Conservation (phyloP, 2,888 invertebrate genomes). For the Petrolisthes cinctipes region DNA sequence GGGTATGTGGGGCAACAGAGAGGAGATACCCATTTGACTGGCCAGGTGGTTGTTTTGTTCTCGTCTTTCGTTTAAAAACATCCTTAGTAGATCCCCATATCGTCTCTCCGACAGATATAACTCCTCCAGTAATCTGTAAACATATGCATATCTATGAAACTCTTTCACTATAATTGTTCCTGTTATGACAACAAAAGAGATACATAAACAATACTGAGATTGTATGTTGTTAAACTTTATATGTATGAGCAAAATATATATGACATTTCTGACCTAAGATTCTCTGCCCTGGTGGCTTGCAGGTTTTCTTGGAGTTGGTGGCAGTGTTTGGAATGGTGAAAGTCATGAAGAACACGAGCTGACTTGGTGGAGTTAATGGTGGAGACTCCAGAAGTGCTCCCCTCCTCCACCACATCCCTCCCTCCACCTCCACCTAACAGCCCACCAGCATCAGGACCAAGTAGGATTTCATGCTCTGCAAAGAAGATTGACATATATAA, state of each 20-base stretch:
- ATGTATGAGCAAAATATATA: too few relatives aligned
- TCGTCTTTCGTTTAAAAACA: constrained; percentile 50
- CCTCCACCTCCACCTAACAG: constrained; percentile 20
- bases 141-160: neutral
- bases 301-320: constrained; percentile 50
- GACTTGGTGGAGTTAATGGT: constrained; percentile 72
- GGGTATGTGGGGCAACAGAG: neutral
- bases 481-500: neutral
- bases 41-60: constrained; percentile 49
- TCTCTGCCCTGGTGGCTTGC: constrained; percentile 47
- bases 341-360: constrained; percentile 48
- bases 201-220: neutral
- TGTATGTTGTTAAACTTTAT: too few relatives aligned
- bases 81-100: constrained; percentile 53
- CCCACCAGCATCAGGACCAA: constrained; percentile 56
- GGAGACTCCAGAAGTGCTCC: constrained; percentile 76
- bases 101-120: constrained; percentile 55
- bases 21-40: constrained; percentile 35
- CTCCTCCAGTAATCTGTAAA: constrained; percentile 60
- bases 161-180: too few relatives aligned
- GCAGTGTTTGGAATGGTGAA: constrained; percentile 58
- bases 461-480: constrained; percentile 47
- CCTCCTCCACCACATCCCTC: constrained; percentile 72
- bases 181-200: neutral
- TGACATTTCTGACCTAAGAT: constrained; percentile 44